Percentiles rank a stretch among this genome's conserved stretches.
Evolutionary conservation across 2,797 vertebrate species (phyloP).

Genomic region (Rhynchonycteris naso): DNA sequence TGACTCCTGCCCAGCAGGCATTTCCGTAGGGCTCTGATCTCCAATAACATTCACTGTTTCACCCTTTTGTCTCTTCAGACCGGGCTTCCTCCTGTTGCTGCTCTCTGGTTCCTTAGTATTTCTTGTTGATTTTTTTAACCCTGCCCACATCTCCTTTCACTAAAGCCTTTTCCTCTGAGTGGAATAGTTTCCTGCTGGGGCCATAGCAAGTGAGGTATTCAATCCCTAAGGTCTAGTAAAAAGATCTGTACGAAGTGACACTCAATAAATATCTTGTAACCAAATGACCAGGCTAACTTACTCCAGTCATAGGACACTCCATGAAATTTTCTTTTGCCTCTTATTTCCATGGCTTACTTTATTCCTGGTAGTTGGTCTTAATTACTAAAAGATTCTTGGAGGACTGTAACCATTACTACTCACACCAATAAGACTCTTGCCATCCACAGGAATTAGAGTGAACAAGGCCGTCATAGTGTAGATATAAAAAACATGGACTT

Average conservation of each 20-base stretch:
- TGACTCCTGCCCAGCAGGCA: not conserved
- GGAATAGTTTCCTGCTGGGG: constrained; percentile 4
- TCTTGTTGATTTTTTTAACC: constrained; percentile 35
- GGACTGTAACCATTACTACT: not conserved
- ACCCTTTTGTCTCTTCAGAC: not conserved
- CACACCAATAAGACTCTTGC: not conserved
- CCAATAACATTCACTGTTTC: not conserved
- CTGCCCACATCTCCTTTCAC: not conserved
- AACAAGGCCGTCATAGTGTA: not conserved
- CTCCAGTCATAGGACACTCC: not conserved
- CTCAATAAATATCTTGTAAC: constrained; percentile 34
- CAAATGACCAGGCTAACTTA: constrained; percentile 50
- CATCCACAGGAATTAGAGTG: constrained; percentile 2
- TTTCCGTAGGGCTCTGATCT: not conserved
- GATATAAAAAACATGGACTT: not conserved
- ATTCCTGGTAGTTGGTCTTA: constrained; percentile 40
- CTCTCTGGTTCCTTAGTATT: not conserved
- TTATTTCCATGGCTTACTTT: constrained; percentile 42
- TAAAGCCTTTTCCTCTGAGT: constrained; percentile 37
- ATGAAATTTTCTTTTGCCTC: constrained; percentile 41
- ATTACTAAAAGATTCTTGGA: constrained; percentile 48
- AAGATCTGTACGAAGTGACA: constrained; percentile 25
- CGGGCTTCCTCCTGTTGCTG: not conserved
- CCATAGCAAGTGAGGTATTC: constrained; percentile 17
- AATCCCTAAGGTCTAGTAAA: not conserved